A percentile compares a stretch with the other conserved stretches of the same genome.
Conservation (phyloP, 2,113 vertebrate genomes). For the Atractosteus spatula region DNA sequence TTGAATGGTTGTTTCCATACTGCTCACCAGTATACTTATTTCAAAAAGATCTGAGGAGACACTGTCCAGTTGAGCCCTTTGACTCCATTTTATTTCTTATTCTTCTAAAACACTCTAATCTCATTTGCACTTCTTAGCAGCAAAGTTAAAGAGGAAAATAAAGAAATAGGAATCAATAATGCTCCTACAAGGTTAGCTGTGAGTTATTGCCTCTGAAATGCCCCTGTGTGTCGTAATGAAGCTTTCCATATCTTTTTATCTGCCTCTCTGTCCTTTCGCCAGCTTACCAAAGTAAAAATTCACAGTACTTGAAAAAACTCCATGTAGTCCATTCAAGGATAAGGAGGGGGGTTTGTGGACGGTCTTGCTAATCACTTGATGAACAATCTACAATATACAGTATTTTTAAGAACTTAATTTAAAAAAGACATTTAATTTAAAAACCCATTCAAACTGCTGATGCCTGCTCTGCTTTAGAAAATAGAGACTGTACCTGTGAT, state of each 20-base stretch:
- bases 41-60: background rate
- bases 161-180: slow-evolving; percentile 1
- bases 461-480: too few relatives aligned
- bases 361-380: too few relatives aligned
- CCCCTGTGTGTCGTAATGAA: background rate
- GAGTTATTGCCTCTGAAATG: background rate
- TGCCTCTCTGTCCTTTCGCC: background rate
- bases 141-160: background rate
- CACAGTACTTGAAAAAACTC: too few relatives aligned
- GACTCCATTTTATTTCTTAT: background rate
- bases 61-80: background rate
- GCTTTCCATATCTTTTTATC: background rate
- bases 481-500: too few relatives aligned
- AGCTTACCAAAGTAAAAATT: background rate
- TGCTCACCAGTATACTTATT: background rate
- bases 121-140: slow-evolving; percentile 4
- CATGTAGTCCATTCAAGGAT: too few relatives aligned
- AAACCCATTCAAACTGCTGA: too few relatives aligned
- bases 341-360: too few relatives aligned
- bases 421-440: too few relatives aligned
- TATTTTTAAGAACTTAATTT: too few relatives aligned
- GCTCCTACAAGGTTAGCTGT: background rate
- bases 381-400: too few relatives aligned
- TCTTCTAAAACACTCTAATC: background rate
- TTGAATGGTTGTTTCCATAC: background rate